phyloP scores from a whole-genome alignment of 2,113 vertebrate genomes.

The Vulpes lagopus region DNA sequence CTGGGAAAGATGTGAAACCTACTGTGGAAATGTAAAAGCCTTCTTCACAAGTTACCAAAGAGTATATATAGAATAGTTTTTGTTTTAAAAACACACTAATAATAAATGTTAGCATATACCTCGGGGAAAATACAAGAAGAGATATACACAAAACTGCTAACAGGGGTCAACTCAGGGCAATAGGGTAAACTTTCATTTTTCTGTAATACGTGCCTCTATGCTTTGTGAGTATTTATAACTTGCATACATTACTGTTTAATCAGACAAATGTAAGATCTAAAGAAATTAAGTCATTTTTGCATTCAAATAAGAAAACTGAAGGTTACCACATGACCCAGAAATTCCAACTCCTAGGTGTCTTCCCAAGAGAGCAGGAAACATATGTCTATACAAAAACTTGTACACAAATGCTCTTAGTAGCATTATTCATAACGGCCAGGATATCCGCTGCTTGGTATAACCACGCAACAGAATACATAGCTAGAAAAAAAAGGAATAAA shows the following conservation, averaged over 20 bases:
- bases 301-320: slow-evolving; percentile 3
- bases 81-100: not conserved
- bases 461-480: not conserved
- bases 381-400: not conserved
- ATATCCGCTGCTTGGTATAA: not conserved
- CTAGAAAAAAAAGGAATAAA: not conserved
- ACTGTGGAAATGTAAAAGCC: not conserved
- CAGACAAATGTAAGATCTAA: slow-evolving; percentile 12
- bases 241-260: not conserved
- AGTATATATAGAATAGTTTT: not conserved
- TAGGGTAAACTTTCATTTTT: not conserved
- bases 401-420: not conserved
- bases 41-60: not conserved
- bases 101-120: not conserved
- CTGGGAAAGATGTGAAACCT: not conserved
- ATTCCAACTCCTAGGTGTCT: not conserved
- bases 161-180: not conserved
- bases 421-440: not conserved
- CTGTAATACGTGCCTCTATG: not conserved
- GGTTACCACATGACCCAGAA: not conserved
- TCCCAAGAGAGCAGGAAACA: not conserved
- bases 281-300: slow-evolving; percentile 12
- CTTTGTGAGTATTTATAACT: not conserved
- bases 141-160: not conserved
- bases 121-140: not conserved